Evolutionary conservation across 2,113 vertebrate species (phyloP), one percentile per base, ranked within the genome.

Genomic region (Periophthalmodon schlosseri): DNA sequence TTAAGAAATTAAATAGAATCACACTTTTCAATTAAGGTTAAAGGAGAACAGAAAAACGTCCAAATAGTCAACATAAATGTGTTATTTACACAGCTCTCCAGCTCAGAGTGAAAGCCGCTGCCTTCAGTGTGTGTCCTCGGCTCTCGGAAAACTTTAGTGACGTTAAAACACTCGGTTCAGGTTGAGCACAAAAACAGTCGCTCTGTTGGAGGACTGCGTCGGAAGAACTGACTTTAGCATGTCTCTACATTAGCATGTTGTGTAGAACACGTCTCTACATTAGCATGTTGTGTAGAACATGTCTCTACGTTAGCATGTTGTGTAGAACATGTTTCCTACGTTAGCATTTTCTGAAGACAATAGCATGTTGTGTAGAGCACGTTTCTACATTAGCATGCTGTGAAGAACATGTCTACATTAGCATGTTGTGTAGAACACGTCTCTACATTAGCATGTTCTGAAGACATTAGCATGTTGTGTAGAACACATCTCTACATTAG

Each of bases 71-170:
- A 94, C 93, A 90, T 89, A 95, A 95, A 91, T 84, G 85, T 95
- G 93, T 94, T 98, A 96, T 99, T 96, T 97, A 98, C 96, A 98
- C 91, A 96, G 97, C 96, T 95, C 93, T 80, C 9, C 85, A 95
- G 95, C 95, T 96, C 94, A 94, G 95, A 97, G 94, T 93, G 95
- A 95, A 81, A 79, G 69, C 83, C 73, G 82, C 87, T 84, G 85
- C 87, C 89, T 76, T 84, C 73, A 58, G 87, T 86, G 83, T 69
- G 75, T 69, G 75, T 86, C 82, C 63, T 87, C 84, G 73, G 70
- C 83, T 86, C 75, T 79, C 39, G 39, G 39, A 44, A 44, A 44
- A 44, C 39, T 44, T 44, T 90, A 95, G 96, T 94, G 88, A 90
- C 91, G 90, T 89, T 89, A 82, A 56, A 44, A 44, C 39, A n/a